A percentile compares a stretch with the other conserved stretches of the same genome.
Evolutionary conservation across 1,140 invertebrate genomes (phyloP).

Genomic region (Augochlora pura): DNA sequence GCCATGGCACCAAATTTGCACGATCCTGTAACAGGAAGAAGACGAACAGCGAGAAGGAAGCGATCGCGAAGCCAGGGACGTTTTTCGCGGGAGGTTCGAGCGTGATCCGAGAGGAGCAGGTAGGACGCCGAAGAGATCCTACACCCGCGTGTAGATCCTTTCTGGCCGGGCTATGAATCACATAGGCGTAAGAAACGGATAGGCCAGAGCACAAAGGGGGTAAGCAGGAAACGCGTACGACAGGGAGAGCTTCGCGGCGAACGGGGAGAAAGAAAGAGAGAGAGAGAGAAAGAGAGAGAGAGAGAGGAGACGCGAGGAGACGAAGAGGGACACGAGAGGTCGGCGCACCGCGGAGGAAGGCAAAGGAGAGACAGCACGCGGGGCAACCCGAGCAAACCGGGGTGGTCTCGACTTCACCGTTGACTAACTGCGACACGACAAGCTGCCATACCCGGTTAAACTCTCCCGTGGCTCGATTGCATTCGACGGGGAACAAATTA

Average conservation of each 20-base stretch:
- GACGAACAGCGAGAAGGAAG: too few relatives aligned
- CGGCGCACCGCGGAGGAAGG: slow-evolving; percentile 40
- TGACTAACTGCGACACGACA: slow-evolving; percentile 74
- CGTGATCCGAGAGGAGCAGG: slow-evolving; percentile 41
- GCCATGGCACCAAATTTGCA: too few relatives aligned
- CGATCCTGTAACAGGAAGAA: too few relatives aligned
- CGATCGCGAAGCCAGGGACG: too few relatives aligned
- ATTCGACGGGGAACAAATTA: slow-evolving; percentile 71
- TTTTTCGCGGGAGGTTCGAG: not conserved
- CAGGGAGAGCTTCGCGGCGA: too few relatives aligned
- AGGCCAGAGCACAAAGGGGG: slow-evolving; percentile 34
- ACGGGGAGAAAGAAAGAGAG: not conserved
- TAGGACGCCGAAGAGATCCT: slow-evolving; percentile 25
- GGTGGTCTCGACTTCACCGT: slow-evolving; percentile 69
- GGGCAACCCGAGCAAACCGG: slow-evolving; percentile 54
- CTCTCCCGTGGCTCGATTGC: slow-evolving; percentile 62
- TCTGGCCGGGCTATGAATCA: slow-evolving; percentile 56
- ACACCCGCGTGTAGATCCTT: slow-evolving; percentile 44
- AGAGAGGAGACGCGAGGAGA: not conserved
- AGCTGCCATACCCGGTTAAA: slow-evolving; percentile 70
- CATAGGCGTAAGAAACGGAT: slow-evolving; percentile 43
- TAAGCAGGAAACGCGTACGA: slow-evolving; percentile 35
- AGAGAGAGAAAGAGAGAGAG: not conserved
- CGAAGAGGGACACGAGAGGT: slow-evolving; percentile 39
- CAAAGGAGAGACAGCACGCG: slow-evolving; percentile 30